Evolutionary conservation across 2,888 invertebrate genomes (phyloP).

Genomic region (Caenorhabditis macrosperma): DNA sequence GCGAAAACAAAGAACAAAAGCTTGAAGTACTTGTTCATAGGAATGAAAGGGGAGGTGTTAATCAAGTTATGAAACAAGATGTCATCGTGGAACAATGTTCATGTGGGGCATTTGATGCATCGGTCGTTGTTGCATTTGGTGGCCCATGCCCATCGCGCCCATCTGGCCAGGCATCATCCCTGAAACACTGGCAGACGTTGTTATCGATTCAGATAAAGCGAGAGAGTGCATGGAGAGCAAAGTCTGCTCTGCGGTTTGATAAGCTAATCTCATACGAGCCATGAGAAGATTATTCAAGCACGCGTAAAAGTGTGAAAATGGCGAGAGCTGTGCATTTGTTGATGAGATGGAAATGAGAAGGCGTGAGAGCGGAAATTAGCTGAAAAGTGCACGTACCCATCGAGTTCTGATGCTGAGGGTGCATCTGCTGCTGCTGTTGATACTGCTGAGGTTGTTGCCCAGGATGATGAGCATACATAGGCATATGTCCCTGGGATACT

Average conservation of each 20-base stretch:
- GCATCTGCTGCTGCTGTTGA: slow-evolving; percentile 26
- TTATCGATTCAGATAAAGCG: slow-evolving; percentile 11
- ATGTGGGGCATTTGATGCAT: slow-evolving; percentile 48
- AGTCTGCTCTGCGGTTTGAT: neutral
- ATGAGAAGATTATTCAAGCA: neutral
- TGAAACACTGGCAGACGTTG: slow-evolving; percentile 23
- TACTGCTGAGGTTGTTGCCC: slow-evolving; percentile 1
- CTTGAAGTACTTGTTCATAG: neutral
- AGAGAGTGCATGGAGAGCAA: neutral
- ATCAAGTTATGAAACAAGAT: neutral
- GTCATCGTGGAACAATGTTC: slow-evolving; percentile 39
- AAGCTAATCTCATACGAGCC: slow-evolving; percentile 12
- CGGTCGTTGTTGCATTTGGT: slow-evolving; percentile 33
- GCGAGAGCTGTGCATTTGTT: neutral
- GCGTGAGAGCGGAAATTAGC: too few species aligned
- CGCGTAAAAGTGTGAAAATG: slow-evolving; percentile 7
- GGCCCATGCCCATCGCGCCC: slow-evolving; percentile 17
- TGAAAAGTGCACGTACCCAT: slow-evolving; percentile 29
- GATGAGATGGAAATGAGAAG: neutral
- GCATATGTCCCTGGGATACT: slow-evolving; percentile 11
- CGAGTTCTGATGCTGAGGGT: slow-evolving; percentile 17
- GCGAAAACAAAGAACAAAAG: neutral
- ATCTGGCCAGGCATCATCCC: slow-evolving; percentile 49
- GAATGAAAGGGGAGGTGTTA: neutral
- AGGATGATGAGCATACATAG: slow-evolving; percentile 5